Conservation (phyloP, 2,888 invertebrate genomes). For the Cantharis rustica region DNA sequence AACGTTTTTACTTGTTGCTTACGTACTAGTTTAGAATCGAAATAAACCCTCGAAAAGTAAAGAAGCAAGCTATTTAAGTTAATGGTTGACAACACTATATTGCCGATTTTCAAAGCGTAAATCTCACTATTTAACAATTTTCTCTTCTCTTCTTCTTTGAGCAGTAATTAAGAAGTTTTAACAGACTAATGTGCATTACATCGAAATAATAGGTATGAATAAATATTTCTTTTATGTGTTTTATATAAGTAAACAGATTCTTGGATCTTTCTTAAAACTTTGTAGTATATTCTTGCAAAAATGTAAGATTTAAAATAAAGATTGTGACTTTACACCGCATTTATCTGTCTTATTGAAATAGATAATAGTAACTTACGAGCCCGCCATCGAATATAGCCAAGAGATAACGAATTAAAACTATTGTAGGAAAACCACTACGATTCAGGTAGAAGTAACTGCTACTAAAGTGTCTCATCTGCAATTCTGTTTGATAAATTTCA, state of each 20-base stretch:
- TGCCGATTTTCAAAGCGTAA: not conserved
- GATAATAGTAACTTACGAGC: slow-evolving; percentile 29
- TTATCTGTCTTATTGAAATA: slow-evolving; percentile 9
- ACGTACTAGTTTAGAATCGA: not conserved
- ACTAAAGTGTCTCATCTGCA: slow-evolving; percentile 55
- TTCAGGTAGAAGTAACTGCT: slow-evolving; percentile 53
- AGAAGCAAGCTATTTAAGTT: not conserved
- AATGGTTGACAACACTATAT: not conserved
- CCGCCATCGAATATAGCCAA: slow-evolving; percentile 45
- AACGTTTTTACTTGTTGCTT: not conserved
- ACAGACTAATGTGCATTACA: not conserved
- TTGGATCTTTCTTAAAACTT: not conserved
- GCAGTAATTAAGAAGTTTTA: not conserved
- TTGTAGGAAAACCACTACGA: slow-evolving; percentile 46
- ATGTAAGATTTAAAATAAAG: slow-evolving; percentile 3
- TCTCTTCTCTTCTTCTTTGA: not conserved
- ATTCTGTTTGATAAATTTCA: slow-evolving; percentile 53
- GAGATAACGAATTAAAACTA: slow-evolving; percentile 48
- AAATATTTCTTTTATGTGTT: not conserved
- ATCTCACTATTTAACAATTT: not conserved
- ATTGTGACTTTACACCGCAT: not conserved
- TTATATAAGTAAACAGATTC: not conserved
- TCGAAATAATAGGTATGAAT: not conserved
- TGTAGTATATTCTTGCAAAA: slow-evolving; percentile 1
- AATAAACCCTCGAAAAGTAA: not conserved